These are phyloP conservation scores for Thunnus thynnus DNA, from an alignment of 2,113 vertebrate species.

Conservation along the genomic window DNA sequence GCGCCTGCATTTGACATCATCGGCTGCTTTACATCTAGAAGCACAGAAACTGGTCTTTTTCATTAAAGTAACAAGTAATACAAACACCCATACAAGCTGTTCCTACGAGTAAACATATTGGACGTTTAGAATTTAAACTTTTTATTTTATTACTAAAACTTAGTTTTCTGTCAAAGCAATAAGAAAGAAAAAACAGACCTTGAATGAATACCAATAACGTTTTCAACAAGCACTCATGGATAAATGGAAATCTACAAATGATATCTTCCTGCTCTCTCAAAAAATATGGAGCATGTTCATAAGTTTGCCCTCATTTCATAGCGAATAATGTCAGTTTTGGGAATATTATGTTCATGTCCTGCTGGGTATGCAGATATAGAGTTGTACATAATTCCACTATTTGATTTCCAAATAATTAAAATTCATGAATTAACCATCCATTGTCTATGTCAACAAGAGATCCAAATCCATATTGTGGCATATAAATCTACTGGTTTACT, in stretches of 20 bases:
- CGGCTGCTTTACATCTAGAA: too few species aligned
- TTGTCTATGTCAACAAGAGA: neutral
- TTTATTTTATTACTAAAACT: too few species aligned
- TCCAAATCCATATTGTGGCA: neutral
- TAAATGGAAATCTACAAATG: constrained; percentile 8
- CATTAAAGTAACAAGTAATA: too few species aligned
- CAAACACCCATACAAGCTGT: too few species aligned
- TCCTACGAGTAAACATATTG: too few species aligned
- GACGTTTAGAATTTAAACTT: too few species aligned
- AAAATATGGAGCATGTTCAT: constrained; percentile 23
- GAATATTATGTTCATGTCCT: neutral
- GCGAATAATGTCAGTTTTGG: neutral
- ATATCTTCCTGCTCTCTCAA: constrained; percentile 9
- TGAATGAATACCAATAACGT: neutral
- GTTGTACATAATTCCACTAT: neutral
- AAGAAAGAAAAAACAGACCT: neutral
- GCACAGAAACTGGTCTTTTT: too few species aligned
- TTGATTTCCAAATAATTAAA: neutral
- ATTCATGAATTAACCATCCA: neutral
- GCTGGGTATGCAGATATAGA: neutral
- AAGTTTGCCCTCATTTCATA: neutral
- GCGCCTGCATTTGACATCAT: too few species aligned
- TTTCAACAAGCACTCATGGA: neutral
- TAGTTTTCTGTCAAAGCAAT: neutral
- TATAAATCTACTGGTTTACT: neutral